Conservation (phyloP, 2,888 invertebrate genomes). For the Hydrotaea cyrtoneurina region DNA sequence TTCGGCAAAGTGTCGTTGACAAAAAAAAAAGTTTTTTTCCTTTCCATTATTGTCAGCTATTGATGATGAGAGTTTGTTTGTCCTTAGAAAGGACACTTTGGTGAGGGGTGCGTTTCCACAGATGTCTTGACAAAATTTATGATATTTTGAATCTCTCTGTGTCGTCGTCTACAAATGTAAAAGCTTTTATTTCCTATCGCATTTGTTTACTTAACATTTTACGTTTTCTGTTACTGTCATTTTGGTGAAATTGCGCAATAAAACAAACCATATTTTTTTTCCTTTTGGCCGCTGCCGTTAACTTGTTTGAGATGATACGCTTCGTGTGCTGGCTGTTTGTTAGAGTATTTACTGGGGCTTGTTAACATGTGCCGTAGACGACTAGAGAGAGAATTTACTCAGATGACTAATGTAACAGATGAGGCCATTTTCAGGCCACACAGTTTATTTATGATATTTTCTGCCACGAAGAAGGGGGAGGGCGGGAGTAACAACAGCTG, state of each 20-base stretch:
- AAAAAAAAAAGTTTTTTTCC: too few relatives aligned
- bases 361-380: neutral
- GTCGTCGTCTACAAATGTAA: too few relatives aligned
- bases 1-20: too few relatives aligned
- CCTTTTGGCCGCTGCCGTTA: neutral
- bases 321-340: neutral
- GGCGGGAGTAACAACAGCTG: neutral
- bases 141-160: too few relatives aligned
- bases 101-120: too few relatives aligned
- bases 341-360: neutral
- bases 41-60: too few relatives aligned
- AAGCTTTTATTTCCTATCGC: neutral
- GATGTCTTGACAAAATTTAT: too few relatives aligned
- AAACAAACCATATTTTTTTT: conserved; percentile 12
- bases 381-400: neutral
- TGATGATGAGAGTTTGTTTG: too few relatives aligned
- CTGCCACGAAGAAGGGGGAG: too few relatives aligned
- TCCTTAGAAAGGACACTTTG: too few relatives aligned
- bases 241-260: conserved; percentile 2
- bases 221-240: neutral
- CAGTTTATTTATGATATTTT: too few relatives aligned
- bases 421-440: neutral
- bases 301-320: neutral
- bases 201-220: neutral
- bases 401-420: conserved; percentile 58